Evolutionary conservation across 2,888 invertebrate species (phyloP), one percentile per base, ranked within the genome.

Genomic region (Ferdinandea cuprea): DNA sequence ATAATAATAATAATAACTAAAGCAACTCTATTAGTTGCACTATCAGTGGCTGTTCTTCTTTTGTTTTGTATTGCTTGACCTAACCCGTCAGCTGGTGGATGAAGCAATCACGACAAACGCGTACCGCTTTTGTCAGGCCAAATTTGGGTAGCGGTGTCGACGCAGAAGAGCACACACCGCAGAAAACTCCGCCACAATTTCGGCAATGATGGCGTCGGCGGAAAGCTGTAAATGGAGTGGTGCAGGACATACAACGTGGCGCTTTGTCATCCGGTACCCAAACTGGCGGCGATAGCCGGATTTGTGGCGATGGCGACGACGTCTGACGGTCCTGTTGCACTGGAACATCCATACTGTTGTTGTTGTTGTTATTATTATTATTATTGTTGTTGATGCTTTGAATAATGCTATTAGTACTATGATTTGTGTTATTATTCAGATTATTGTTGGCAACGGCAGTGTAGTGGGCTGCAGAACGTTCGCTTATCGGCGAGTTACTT

Each of bases 191-290:
- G 37, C 99, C 99, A 91, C 99, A 99, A 91, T 98, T 98, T 87
- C 99, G 93, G 90, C 99, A 99, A 91, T 99, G 99, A 90, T 99
- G 99, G 8, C 99, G 92, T 15, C 99, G 94, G 42, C 99, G 94
- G 87, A 99, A 96, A 85, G 99, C 96, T 3, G 98, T 99, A 92
- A 99, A 99, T 87, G 95, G 95, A 15, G 96, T 94, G 77, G 94
- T 94, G 91, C 99, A 99, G 37, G 97, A 94, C 95, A 98, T 98
- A 91, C 99, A 99, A 71, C 95, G 93, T 0, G 97, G 96, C 40
- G 97, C 97, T 85, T 96, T 95, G 73, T 96, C 95, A 91, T 99
- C 98, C 0, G 99, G 99, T 79, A 99, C 95, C 99, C 99, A 99
- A 65, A 95, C 94, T 0, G 98, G 98, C 0, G 97, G 95, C 13